These are phyloP conservation scores for Acronicta alni DNA, from an alignment of 2,888 invertebrate species.

Conservation along the genomic window DNA sequence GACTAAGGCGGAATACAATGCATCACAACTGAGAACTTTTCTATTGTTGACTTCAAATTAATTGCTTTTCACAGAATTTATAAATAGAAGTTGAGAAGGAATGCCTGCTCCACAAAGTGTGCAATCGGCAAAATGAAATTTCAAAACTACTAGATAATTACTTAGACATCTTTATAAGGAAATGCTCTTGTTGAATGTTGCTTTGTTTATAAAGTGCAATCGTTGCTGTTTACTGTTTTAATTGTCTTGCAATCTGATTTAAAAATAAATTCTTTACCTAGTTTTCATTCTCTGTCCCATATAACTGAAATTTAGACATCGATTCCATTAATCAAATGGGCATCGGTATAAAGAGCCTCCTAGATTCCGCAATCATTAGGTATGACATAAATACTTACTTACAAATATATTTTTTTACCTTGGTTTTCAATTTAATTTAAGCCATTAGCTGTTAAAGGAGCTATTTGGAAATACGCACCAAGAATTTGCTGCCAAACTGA, in stretches of 20 bases:
- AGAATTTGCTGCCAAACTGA: too few relatives aligned
- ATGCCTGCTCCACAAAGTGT: slow-evolving; percentile 66
- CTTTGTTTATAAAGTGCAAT: slow-evolving; percentile 34
- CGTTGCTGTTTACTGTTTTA: slow-evolving; percentile 20
- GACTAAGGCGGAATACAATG: slow-evolving; percentile 81
- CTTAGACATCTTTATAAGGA: slow-evolving; percentile 39
- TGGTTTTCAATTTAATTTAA: too few relatives aligned
- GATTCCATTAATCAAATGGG: too few relatives aligned
- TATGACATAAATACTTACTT: too few relatives aligned
- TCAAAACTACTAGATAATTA: slow-evolving; percentile 60
- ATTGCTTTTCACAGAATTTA: slow-evolving; percentile 80
- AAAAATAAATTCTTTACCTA: slow-evolving; percentile 16
- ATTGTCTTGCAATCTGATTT: slow-evolving; percentile 28
- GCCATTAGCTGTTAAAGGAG: too few relatives aligned
- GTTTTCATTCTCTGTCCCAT: too few relatives aligned
- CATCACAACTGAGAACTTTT: slow-evolving; percentile 84
- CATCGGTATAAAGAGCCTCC: too few relatives aligned
- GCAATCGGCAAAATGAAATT: slow-evolving; percentile 62
- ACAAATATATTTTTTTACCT: too few relatives aligned
- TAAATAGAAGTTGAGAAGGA: slow-evolving; percentile 69
- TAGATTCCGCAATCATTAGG: too few relatives aligned
- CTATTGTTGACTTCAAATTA: slow-evolving; percentile 85
- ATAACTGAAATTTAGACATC: too few relatives aligned
- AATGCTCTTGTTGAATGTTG: slow-evolving; percentile 27
- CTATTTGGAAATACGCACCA: too few relatives aligned